Base-by-base conservation (phyloP, 2,888 invertebrate genomes). In the Erebia ligea region DNA sequence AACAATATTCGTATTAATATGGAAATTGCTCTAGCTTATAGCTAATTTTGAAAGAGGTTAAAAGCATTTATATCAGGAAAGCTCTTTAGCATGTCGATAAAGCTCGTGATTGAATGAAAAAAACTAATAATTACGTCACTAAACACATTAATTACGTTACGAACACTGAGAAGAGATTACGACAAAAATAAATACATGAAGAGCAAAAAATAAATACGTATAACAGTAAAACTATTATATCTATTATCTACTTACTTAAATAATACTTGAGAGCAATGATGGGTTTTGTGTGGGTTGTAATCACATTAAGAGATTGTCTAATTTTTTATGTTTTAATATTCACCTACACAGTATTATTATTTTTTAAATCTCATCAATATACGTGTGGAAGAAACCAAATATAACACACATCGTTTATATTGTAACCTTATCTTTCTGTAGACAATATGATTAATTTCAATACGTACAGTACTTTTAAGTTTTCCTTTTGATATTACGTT, bases 221-320 rank as follows among this genome's bases (percentile, higher is more conserved):
- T 59, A 52, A 67, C 58, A 19, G 50, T 52, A 48, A 4, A n/a
- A 57, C 17, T 56, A 42, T 25, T 25, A 11, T 40, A 0, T 34
- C 4, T 64, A 40, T 11, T 40, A 0, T 34, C 4, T 64, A 40
- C 13, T 40, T 19, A 63, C 50, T 63, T 8, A 48, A 52, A 52
- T 21, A 42, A 17, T 59, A 50, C 40, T 59, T 25, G 13, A 45
- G 17, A n/a, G 11, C 10, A 13, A n/a, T 42, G 66, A 50, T 57
- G 15, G 15, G 40, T 42, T 11, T n/a, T 64, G 9, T 45, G 71
- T 71, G 64, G 71, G 71, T 25, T 61, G 64, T 65, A 59, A 65
- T 68, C 68, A 56, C 56, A 17, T 68, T 64, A 64, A 19, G 59
- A 68, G 54, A 54, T 52, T 48, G 40, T 34, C 64, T 19, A 54